Evolutionary conservation across 2,113 vertebrate genomes (phyloP), one percentile per base, ranked within the genome.

Genomic region (Rhabdomys dilectus): DNA sequence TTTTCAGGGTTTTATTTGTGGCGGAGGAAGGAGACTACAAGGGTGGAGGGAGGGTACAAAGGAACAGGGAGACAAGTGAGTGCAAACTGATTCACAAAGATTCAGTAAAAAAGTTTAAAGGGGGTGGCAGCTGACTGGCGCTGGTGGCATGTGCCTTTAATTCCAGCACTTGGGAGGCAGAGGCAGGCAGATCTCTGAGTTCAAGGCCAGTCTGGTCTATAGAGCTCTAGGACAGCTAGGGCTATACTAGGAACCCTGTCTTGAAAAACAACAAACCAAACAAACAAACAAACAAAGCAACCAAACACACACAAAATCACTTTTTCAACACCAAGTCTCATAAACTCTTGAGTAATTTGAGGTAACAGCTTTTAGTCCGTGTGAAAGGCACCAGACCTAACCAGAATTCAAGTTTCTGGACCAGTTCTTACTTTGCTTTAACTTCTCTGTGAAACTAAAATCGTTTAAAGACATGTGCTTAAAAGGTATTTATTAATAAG

Each of bases 371-470:
- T 42, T 39, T 26, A 62, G 4, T 26, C 56, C 24, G 42, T 42
- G 24, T 62, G 17, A 6, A 16, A 34, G 39, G 31, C 4, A 81
- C 0, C 9, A 45, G 42, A 21, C 31, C 24, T 70, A 34, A 39
- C 29, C 10, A 62, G 11, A 12, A 36, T 10, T 76, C 11, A 48
- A 64, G 53, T 16, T 29, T 64, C 68, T 6, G 16, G 62, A 31
- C 10, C 62, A 66, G 62, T 9, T 0, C 58, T 48, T 53, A 87
- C 15, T 34, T 64, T 81, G 4, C 51, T n/a, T 3, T 78, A 58
- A 76, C 19, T 81, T 53, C 75, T 84, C 81, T 80, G 48, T 85
- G 42, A 88, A 72, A 75, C 68, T 92, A 45, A 89, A 94, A 84
- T 73, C 58, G 92, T 45, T 64, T 56, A 53, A 21, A 93, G 93